These are phyloP conservation scores for Drosophila lutescens DNA, from an alignment of 2,888 invertebrate genomes.

Conservation along the genomic window DNA sequence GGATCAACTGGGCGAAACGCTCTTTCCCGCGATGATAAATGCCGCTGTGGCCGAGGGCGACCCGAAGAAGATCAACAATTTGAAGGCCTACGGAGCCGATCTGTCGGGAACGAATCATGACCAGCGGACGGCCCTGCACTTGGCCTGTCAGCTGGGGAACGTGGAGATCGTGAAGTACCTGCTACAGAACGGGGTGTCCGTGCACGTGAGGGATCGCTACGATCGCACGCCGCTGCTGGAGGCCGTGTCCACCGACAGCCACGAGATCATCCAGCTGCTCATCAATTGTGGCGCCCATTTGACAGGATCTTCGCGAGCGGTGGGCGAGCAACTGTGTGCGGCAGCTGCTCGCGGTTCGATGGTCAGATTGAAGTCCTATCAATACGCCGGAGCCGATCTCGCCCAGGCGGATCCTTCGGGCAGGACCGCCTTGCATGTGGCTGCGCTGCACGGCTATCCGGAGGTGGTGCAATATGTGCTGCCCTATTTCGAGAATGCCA, in stretches of 20 bases:
- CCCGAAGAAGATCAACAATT: constrained; percentile 84
- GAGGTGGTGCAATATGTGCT: constrained; percentile 86
- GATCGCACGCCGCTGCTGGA: constrained; percentile 90
- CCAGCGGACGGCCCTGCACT: constrained; percentile 91
- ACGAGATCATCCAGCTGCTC: constrained; percentile 88
- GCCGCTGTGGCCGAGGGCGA: constrained; percentile 87
- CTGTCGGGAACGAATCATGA: constrained; percentile 90
- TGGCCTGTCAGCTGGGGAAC: constrained; percentile 91
- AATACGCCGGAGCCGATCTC: constrained; percentile 89
- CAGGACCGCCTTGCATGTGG: constrained; percentile 89
- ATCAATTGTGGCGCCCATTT: constrained; percentile 91
- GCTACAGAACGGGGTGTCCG: constrained; percentile 91
- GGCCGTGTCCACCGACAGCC: constrained; percentile 88
- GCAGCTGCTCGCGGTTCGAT: constrained; percentile 88
- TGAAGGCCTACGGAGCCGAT: constrained; percentile 88
- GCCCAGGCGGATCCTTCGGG: constrained; percentile 87
- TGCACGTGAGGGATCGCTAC: constrained; percentile 90
- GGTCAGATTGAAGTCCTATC: constrained; percentile 86
- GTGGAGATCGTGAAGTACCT: constrained; percentile 89
- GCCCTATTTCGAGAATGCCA: constrained; percentile 83
- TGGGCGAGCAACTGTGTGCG: constrained; percentile 89
- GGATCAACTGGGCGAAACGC: constrained; percentile 86
- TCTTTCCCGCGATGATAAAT: constrained; percentile 89
- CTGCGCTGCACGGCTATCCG: constrained; percentile 86
- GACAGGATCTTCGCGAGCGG: constrained; percentile 85